These are phyloP conservation scores for Mythimna albipuncta DNA, from an alignment of 2,888 invertebrate species.

Conservation along the genomic window DNA sequence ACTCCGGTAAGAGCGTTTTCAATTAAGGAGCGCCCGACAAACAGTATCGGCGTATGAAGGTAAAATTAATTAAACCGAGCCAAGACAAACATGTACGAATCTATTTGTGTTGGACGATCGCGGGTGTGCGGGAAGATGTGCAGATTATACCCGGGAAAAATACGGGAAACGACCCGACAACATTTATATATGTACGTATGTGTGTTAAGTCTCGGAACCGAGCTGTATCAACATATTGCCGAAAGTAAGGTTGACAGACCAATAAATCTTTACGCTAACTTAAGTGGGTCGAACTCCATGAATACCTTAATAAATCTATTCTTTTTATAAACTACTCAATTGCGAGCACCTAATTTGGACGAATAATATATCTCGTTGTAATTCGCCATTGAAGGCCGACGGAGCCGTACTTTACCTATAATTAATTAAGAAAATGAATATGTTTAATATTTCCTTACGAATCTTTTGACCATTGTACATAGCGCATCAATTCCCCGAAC, in stretches of 20 bases:
- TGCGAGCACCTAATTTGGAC: constrained; percentile 50
- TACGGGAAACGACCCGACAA: constrained; percentile 61
- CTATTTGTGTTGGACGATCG: constrained; percentile 86
- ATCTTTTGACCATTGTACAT: constrained; percentile 66
- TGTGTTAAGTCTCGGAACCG: constrained; percentile 14
- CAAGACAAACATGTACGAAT: constrained; percentile 89
- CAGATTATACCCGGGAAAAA: constrained; percentile 68
- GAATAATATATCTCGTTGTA: constrained; percentile 50
- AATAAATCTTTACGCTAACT: constrained; percentile 60
- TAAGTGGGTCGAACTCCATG: constrained; percentile 59
- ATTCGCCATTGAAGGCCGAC: constrained; percentile 45
- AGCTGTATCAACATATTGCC: constrained; percentile 44
- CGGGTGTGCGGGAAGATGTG: constrained; percentile 71
- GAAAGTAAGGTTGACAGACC: constrained; percentile 59
- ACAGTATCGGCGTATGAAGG: constrained; percentile 90
- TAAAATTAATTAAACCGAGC: constrained; percentile 90
- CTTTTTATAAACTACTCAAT: constrained; percentile 51
- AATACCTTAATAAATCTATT: constrained; percentile 58
- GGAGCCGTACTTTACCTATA: constrained; percentile 57
- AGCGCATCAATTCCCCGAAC: constrained; percentile 65
- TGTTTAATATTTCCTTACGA: constrained; percentile 65
- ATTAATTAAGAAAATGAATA: constrained; percentile 73
- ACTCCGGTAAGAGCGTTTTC: constrained; percentile 89
- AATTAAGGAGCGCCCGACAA: constrained; percentile 89
- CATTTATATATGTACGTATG: constrained; percentile 5